phyloP scores from a whole-genome alignment of 2,888 invertebrate genomes.

The Lithophane semibrunnea region DNA sequence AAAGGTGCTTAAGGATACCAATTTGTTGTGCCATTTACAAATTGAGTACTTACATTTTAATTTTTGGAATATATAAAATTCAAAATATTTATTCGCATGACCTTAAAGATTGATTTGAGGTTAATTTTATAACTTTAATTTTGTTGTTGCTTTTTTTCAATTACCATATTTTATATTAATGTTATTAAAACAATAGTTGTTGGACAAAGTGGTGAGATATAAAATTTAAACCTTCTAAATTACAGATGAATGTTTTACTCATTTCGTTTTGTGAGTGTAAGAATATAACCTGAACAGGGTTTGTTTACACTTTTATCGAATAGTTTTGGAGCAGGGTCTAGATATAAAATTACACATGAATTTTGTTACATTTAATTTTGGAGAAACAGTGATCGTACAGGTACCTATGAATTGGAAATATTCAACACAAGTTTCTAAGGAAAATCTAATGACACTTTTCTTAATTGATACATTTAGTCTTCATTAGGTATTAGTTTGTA shows the following conservation, averaged over 20 bases:
- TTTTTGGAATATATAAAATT: background rate
- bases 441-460: background rate
- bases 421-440: background rate
- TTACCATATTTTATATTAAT: background rate
- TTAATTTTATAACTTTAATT: background rate
- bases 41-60: background rate
- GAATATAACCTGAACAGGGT: too few species aligned
- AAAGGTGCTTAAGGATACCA: background rate
- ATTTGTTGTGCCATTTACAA: background rate
- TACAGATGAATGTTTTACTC: background rate
- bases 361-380: background rate
- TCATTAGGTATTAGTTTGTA: background rate
- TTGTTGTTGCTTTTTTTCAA: too few species aligned
- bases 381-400: background rate
- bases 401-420: too few species aligned
- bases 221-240: background rate
- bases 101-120: background rate
- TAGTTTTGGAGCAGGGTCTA: background rate
- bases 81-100: too few species aligned
- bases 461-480: background rate
- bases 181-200: background rate
- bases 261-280: background rate
- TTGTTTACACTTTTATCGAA: background rate
- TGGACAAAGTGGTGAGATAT: background rate
- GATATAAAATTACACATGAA: background rate